phyloP scores from a whole-genome alignment of 2,888 invertebrate species.

The Callosobruchus maculatus region DNA sequence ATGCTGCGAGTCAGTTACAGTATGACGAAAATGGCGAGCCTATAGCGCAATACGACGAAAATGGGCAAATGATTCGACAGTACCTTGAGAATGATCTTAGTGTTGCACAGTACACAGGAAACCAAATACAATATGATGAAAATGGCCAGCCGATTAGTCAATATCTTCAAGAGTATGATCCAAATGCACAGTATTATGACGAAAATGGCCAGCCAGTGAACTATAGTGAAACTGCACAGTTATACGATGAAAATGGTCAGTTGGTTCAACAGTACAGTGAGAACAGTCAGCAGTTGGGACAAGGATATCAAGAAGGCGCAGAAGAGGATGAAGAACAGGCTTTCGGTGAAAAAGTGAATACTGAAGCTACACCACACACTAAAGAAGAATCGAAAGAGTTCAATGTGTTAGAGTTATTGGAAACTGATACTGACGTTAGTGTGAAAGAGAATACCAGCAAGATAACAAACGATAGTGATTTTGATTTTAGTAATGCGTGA shows the following conservation, averaged over 20 bases:
- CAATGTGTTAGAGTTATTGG: conserved; percentile 44
- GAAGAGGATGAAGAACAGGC: neutral
- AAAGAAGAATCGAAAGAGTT: conserved; percentile 17
- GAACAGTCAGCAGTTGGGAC: neutral
- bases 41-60: conserved; percentile 25
- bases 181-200: conserved; percentile 20
- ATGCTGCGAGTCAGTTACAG: conserved; percentile 17
- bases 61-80: conserved; percentile 23
- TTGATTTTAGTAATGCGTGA: conserved; percentile 41
- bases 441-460: conserved; percentile 39
- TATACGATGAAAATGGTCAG: conserved; percentile 19
- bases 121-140: conserved; percentile 17
- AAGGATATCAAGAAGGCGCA: conserved; percentile 1
- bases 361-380: conserved; percentile 1
- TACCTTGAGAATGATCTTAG: neutral
- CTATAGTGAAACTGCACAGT: conserved; percentile 9
- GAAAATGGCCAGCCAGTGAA: conserved; percentile 20
- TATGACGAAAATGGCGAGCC: conserved; percentile 28
- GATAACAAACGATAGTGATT: conserved; percentile 46
- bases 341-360: neutral
- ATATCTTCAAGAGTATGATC: conserved; percentile 18
- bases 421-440: conserved; percentile 44
- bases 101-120: neutral
- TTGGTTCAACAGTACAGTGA: conserved; percentile 6
- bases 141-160: conserved; percentile 18